Evolutionary conservation across 2,888 invertebrate species (phyloP).

Genomic region (Cryptocheilus praepositus): DNA sequence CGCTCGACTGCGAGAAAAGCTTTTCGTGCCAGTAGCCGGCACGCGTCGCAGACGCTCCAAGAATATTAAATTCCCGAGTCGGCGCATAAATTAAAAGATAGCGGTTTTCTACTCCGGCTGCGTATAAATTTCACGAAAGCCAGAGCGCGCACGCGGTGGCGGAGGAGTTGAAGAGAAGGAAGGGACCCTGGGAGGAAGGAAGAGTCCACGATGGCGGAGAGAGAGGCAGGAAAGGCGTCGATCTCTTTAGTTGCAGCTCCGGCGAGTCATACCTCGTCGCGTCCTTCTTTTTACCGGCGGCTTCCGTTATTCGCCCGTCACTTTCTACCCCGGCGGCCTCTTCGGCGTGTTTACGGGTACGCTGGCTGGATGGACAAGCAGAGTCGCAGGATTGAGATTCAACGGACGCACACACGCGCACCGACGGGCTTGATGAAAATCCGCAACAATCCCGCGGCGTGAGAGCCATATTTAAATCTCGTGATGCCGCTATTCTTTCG

Average conservation of each 20-base stretch:
- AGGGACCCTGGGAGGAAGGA: background rate
- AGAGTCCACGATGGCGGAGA: background rate
- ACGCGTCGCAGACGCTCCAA: constrained; percentile 63
- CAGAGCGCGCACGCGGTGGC: constrained; percentile 18
- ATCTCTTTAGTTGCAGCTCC: background rate
- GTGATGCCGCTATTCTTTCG: constrained; percentile 31
- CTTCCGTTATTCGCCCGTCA: constrained; percentile 16
- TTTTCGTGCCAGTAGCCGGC: constrained; percentile 50
- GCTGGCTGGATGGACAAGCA: background rate
- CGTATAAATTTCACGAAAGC: constrained; percentile 61
- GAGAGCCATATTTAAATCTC: constrained; percentile 44
- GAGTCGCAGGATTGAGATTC: constrained; percentile 37
- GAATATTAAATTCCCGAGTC: constrained; percentile 72
- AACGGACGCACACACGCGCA: background rate
- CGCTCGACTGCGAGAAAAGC: constrained; percentile 38
- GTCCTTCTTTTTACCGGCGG: constrained; percentile 12
- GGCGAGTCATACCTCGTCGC: background rate
- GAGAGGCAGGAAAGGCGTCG: background rate
- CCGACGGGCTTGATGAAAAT: too few species aligned
- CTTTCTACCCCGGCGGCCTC: background rate
- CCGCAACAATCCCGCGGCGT: too few species aligned
- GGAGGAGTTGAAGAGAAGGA: too few species aligned
- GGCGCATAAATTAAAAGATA: constrained; percentile 73
- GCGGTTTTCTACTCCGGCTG: constrained; percentile 62
- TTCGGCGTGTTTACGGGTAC: constrained; percentile 1